A percentile compares a stretch with the other conserved stretches of the same genome.
phyloP scores from a whole-genome alignment of 30 jellyfish, hydroid and myxozoan genomes.

The Sanderia malayensis region DNA sequence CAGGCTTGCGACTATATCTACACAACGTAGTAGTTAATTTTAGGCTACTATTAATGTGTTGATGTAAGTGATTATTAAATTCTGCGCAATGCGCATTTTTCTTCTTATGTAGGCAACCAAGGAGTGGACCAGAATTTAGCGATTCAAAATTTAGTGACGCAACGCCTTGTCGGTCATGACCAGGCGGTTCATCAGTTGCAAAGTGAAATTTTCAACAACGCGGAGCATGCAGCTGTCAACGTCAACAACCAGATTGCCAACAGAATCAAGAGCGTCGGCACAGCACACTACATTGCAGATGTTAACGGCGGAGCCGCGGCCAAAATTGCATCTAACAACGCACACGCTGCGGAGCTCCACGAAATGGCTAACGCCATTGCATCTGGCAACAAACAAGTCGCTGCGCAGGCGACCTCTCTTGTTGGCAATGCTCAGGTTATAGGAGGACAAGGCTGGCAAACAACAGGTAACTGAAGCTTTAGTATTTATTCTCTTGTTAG shows the following conservation, averaged over 20 bases:
- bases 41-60: too few relatives aligned
- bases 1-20: too few relatives aligned
- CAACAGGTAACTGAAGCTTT: too few relatives aligned
- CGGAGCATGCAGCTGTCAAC: slow-evolving; percentile 32
- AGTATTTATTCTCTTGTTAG: too few relatives aligned
- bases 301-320: slow-evolving; percentile 43
- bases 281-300: slow-evolving; percentile 31
- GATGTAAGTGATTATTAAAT: too few relatives aligned
- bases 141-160: not conserved
- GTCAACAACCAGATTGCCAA: slow-evolving; percentile 14
- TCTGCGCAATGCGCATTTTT: too few relatives aligned
- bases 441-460: slow-evolving; percentile 21
- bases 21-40: too few relatives aligned
- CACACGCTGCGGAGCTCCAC: slow-evolving; percentile 42
- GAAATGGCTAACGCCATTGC: slow-evolving; percentile 39
- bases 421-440: slow-evolving; percentile 21
- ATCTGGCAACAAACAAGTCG: slow-evolving; percentile 16
- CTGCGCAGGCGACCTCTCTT: slow-evolving; percentile 33
- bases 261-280: slow-evolving; percentile 23
- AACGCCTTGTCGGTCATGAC: slow-evolving; percentile 17
- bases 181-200: slow-evolving; percentile 40
- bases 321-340: slow-evolving; percentile 34
- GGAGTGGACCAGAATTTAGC: not conserved
- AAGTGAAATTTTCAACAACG: slow-evolving; percentile 22
- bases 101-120: not conserved